These are phyloP conservation scores for Nysson spinosus DNA, from an alignment of 2,888 invertebrate genomes.

Conservation along the genomic window DNA sequence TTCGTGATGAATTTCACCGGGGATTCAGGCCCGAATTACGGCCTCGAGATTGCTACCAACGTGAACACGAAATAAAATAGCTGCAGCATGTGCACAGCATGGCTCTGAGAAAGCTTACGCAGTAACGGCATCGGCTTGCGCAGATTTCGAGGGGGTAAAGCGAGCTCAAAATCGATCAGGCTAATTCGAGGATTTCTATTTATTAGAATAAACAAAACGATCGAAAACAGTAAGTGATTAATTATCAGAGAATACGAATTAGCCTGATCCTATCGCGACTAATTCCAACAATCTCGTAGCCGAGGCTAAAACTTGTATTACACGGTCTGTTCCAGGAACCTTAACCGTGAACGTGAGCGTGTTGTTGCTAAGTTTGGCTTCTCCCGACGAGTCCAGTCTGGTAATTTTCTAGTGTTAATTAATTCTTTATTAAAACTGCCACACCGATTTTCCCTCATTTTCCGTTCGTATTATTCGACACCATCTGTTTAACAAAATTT, in stretches of 20 bases:
- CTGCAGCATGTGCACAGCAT: slow-evolving; percentile 73
- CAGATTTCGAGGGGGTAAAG: slow-evolving; percentile 11
- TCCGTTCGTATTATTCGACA: too few relatives aligned
- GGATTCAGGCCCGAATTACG: slow-evolving; percentile 52
- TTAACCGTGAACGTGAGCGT: slow-evolving; percentile 96
- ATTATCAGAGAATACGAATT: too few relatives aligned
- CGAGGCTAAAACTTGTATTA: slow-evolving; percentile 34
- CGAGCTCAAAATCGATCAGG: background rate
- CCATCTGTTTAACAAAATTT: too few relatives aligned
- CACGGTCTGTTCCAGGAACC: slow-evolving; percentile 85
- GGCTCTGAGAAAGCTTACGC: slow-evolving; percentile 62
- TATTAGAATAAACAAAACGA: too few relatives aligned
- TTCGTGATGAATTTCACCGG: too few relatives aligned
- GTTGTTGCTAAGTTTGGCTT: slow-evolving; percentile 94
- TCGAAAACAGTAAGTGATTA: too few relatives aligned
- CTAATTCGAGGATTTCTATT: background rate
- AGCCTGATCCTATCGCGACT: slow-evolving; percentile 31
- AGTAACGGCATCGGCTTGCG: slow-evolving; percentile 46
- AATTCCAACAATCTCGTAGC: background rate
- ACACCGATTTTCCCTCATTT: background rate
- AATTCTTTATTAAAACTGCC: background rate
- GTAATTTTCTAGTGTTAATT: too few relatives aligned
- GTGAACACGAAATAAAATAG: slow-evolving; percentile 48
- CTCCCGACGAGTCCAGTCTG: slow-evolving; percentile 97
- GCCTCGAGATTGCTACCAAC: slow-evolving; percentile 41